Percentiles rank a stretch among this genome's conserved stretches.
phyloP scores from a whole-genome alignment of 1,140 invertebrate species.

The Drosophila aff. region DNA sequence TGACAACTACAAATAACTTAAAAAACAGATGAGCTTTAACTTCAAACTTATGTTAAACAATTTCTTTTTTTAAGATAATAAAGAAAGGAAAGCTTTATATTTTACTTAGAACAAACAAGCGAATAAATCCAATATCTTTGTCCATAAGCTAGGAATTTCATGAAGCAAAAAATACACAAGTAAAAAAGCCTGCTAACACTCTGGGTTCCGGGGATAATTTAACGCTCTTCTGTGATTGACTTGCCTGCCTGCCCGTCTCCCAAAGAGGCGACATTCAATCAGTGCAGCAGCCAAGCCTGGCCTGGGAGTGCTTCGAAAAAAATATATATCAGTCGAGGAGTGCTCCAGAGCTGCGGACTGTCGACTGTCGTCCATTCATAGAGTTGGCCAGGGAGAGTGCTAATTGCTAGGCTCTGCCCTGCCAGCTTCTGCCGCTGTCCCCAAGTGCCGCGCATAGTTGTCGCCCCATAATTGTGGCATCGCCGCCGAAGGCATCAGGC shows the following conservation, averaged over 20 bases:
- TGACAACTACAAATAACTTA: no score
- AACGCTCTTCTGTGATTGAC: constrained; percentile 39
- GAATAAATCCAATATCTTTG: not conserved
- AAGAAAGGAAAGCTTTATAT: not conserved
- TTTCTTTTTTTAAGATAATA: not conserved
- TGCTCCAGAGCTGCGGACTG: constrained; percentile 19
- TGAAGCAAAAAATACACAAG: not conserved
- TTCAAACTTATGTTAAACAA: not conserved
- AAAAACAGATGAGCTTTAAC: not conserved
- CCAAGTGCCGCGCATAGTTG: constrained; percentile 81
- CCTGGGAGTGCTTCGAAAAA: constrained; percentile 9
- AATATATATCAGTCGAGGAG: constrained; percentile 22
- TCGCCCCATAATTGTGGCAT: constrained; percentile 77
- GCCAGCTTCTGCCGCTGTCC: constrained; percentile 45
- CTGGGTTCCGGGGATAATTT: constrained; percentile 29
- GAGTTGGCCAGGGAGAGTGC: constrained; percentile 64
- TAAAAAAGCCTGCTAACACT: not conserved
- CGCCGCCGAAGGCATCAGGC: constrained; percentile 25
- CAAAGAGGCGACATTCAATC: constrained; percentile 39
- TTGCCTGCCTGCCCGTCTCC: constrained; percentile 25
- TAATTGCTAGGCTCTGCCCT: constrained; percentile 68
- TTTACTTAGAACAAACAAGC: not conserved
- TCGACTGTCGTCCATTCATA: constrained; percentile 67
- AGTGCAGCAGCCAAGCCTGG: constrained; percentile 7
- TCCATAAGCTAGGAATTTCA: not conserved